Percentiles rank a stretch among this genome's conserved stretches.
phyloP scores from a whole-genome alignment of 2,797 vertebrate genomes.

The Aselliscus stoliczkanus region DNA sequence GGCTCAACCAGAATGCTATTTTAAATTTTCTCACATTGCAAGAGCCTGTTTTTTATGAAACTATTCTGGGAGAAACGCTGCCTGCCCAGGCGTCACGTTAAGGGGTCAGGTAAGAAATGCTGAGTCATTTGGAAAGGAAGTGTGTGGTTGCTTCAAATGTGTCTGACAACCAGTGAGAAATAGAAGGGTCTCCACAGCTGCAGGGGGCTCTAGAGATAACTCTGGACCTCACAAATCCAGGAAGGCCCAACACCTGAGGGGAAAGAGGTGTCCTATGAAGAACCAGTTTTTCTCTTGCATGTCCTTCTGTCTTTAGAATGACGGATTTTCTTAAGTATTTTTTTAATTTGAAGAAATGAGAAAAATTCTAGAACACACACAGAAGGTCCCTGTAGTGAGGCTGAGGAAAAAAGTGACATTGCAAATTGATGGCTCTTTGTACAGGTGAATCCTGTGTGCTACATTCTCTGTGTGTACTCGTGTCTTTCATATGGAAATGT shows the following conservation, averaged over 20 bases:
- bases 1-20: background rate
- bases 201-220: background rate
- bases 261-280: background rate
- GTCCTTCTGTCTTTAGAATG: background rate
- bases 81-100: conserved; percentile 24
- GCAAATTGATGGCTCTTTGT: rapidly evolving
- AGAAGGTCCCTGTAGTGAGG: background rate
- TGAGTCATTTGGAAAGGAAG: conserved; percentile 73
- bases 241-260: background rate
- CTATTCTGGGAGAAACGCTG: conserved; percentile 12
- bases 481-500: background rate
- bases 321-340: background rate
- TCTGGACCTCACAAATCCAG: rapidly evolving
- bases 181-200: too few relatives aligned
- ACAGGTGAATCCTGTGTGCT: rapidly evolving
- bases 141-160: background rate
- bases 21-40: background rate
- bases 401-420: background rate
- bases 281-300: background rate
- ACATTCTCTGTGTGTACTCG: background rate
- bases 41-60: background rate
- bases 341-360: background rate
- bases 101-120: conserved; percentile 59
- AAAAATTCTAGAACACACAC: background rate
- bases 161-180: rapidly evolving